Percentiles rank a stretch among this genome's conserved stretches.
Evolutionary conservation across 2,113 vertebrate genomes (phyloP).

Genomic region (Entosphenus tridentatus): DNA sequence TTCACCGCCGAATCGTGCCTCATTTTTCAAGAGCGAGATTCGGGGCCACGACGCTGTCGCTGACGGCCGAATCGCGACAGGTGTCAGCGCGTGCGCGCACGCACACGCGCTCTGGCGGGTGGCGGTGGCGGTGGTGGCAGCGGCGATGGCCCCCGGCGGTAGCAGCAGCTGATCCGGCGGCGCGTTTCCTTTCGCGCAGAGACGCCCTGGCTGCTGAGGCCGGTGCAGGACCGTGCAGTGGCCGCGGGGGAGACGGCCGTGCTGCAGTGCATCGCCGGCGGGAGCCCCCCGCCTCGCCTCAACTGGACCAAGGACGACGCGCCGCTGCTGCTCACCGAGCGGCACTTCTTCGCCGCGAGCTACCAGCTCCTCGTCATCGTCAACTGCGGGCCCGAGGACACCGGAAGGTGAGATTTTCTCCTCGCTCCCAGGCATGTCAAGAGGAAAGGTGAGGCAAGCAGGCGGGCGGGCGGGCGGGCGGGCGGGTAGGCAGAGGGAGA

Average conservation of each 20-base stretch:
- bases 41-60: no score
- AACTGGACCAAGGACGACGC: constrained; percentile 47
- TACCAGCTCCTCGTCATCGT: constrained; percentile 49
- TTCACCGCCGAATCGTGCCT: no score
- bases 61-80: no score
- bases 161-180: no score
- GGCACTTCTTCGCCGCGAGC: constrained; percentile 42
- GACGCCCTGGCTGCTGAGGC: constrained; percentile 39
- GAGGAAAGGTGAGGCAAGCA: no score
- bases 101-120: no score
- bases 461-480: no score
- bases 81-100: no score
- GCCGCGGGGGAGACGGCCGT: constrained; percentile 36
- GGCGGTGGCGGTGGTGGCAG: no score
- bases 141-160: no score
- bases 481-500: no score
- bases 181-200: constrained; percentile 17
- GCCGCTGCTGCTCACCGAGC: constrained; percentile 28
- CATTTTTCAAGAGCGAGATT: no score
- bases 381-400: constrained; percentile 33
- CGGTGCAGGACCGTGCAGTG: constrained; percentile 36
- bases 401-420: constrained; percentile 19
- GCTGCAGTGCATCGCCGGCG: constrained; percentile 41
- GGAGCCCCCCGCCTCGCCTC: constrained; percentile 37
- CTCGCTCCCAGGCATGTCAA: not conserved